These are phyloP conservation scores for Pycnonotus jocosus DNA, from an alignment of 2,113 vertebrate species.

Conservation along the genomic window DNA sequence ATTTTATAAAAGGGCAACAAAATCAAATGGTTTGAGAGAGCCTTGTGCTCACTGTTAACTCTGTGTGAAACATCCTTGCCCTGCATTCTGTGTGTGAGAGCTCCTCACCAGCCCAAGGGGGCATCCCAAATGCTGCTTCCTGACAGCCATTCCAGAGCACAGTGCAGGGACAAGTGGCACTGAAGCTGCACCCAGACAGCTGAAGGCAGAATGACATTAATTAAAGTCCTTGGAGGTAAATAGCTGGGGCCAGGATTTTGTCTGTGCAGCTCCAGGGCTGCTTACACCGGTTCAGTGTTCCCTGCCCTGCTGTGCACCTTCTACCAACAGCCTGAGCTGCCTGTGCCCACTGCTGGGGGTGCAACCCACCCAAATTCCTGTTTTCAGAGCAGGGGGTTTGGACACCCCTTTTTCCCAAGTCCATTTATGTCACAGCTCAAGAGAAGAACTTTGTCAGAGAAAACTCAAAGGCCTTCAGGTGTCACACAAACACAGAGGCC, in stretches of 20 bases:
- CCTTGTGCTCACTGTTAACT: background rate
- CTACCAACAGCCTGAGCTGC: background rate
- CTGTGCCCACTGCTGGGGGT: background rate
- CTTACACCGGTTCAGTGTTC: rapidly evolving
- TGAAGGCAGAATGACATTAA: background rate
- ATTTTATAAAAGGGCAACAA: constrained; percentile 41
- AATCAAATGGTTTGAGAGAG: constrained; percentile 27
- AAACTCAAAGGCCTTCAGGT: background rate
- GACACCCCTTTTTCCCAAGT: background rate
- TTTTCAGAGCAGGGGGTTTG: background rate
- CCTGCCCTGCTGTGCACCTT: background rate
- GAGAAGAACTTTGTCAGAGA: background rate
- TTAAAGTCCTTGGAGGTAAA: background rate
- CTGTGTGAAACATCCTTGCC: background rate
- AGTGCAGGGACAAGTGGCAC: background rate
- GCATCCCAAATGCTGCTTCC: background rate
- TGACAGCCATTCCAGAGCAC: rapidly evolving
- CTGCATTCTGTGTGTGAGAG: background rate
- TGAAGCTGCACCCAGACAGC: background rate
- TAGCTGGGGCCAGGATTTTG: background rate
- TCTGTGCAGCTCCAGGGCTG: background rate
- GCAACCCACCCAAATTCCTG: background rate
- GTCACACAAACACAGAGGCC: rapidly evolving
- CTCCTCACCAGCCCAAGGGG: background rate
- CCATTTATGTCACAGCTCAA: background rate